Evolutionary conservation across 2,113 vertebrate genomes (phyloP).

Genomic region (Corapipo altera): DNA sequence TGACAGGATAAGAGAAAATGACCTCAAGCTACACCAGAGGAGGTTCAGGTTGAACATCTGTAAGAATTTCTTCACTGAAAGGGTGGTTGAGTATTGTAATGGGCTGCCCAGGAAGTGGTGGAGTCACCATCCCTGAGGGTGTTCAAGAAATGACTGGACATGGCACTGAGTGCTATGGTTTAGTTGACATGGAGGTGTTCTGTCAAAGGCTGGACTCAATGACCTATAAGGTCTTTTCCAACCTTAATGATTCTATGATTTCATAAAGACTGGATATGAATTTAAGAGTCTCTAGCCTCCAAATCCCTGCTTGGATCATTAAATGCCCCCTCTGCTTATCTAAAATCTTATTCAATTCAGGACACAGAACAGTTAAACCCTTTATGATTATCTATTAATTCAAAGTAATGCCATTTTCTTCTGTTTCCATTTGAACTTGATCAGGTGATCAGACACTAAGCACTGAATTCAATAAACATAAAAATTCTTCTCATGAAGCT

Average conservation of each 20-base stretch:
- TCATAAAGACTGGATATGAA: background rate
- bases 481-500: background rate
- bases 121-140: background rate
- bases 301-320: background rate
- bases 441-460: conserved; percentile 25
- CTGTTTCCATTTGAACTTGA: conserved; percentile 26
- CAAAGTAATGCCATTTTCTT: conserved; percentile 17
- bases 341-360: conserved; percentile 1
- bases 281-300: background rate
- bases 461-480: conserved; percentile 24
- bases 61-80: background rate
- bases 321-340: background rate
- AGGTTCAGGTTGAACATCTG: background rate
- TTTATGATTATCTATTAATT: conserved; percentile 40
- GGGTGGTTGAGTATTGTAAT: background rate
- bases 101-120: rapidly evolving
- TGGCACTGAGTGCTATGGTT: background rate
- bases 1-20: background rate
- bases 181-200: background rate
- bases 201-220: background rate
- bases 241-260: background rate
- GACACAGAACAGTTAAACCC: conserved; percentile 23
- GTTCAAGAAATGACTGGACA: background rate
- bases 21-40: background rate
- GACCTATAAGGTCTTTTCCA: background rate